Percentiles rank a stretch among this genome's conserved stretches.
phyloP scores from a whole-genome alignment of 2,113 vertebrate genomes.

The Chascanopsetta lugubris region DNA sequence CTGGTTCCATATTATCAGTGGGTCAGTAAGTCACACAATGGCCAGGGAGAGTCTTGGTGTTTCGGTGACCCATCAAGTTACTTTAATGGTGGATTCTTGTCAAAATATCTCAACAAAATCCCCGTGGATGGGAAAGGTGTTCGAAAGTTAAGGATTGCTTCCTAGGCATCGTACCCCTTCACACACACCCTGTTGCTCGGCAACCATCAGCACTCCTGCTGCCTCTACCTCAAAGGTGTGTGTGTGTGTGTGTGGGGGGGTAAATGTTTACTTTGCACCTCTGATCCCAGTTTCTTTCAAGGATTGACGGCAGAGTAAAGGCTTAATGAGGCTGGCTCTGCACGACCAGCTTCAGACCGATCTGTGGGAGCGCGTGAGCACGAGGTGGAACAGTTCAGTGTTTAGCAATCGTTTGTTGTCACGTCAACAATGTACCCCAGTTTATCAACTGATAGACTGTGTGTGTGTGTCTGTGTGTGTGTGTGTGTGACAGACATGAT shows the following conservation, averaged over 20 bases:
- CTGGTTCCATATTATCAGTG: too few species aligned
- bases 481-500: slow-evolving; percentile 17
- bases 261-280: slow-evolving; percentile 40
- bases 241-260: neutral
- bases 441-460: too few species aligned
- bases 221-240: slow-evolving; percentile 21
- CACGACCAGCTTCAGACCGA: slow-evolving; percentile 11
- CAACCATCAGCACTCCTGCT: slow-evolving; percentile 67
- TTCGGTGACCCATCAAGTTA: too few species aligned
- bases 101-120: too few species aligned
- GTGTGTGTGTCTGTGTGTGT: slow-evolving; percentile 7
- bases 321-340: slow-evolving; percentile 36
- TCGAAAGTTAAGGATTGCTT: slow-evolving; percentile 30
- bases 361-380: slow-evolving; percentile 19
- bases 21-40: too few species aligned
- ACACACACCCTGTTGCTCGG: slow-evolving; percentile 74
- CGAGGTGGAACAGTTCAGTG: slow-evolving; percentile 15
- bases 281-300: slow-evolving; percentile 13
- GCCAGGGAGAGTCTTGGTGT: too few species aligned
- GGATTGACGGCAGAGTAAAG: slow-evolving; percentile 22
- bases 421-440: slow-evolving; percentile 25
- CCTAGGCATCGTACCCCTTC: slow-evolving; percentile 27
- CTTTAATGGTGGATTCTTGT: too few species aligned
- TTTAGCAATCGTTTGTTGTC: slow-evolving; percentile 43
- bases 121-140: neutral